Base-by-base conservation (phyloP, 2,888 invertebrate species). In the Dicyrtomina minuta region DNA sequence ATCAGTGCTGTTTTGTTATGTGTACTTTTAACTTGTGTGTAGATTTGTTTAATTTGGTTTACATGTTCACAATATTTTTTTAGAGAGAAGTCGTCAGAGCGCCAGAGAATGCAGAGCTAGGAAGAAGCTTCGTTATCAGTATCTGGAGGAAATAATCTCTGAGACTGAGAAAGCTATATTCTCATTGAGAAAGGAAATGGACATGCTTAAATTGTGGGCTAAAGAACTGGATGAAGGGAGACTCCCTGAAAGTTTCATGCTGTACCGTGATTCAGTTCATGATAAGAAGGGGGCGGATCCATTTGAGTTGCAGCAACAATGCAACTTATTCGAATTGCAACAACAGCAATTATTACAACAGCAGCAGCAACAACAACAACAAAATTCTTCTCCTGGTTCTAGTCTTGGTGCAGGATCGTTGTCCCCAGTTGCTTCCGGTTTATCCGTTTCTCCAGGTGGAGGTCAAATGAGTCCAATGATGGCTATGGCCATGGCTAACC, bases 41-140 rank as follows among this genome's bases (percentile, higher is more conserved):
- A 49, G n/a, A 1, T 70, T 17, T 27, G 20, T 20, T 51, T 15
- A n/a, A 53, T 41, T 41, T 44, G 6, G 8, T 13, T 55, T 33
- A 41, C 33, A 17, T 67, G 27, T 56, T 26, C 56, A n/a, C n/a
- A 26, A 49, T 70, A 46, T 20, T 53, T 66, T 83, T 84, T 24
- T 82, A 93, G 96, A 97, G 84, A 88, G 96, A 73, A 96, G 96
- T 83, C 87, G 97, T 78, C 96, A 97, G 85, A 96, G 96, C 84
- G 97, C 97, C 77, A 87, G 96, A 79, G 97, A 97, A 86, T 97
- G 97, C 82, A 89, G 97, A 76, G 96, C 96, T 58, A 87, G 97
- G 65, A 97, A 97, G 85, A 97, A 97, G 82, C 86, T 97, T 74
- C 88, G 97, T 65, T 97, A 97, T 83, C 96, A 97, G 83, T 97